A percentile compares a stretch with the other conserved stretches of the same genome.
Conservation (phyloP, 2,113 vertebrate genomes). For the Gallinago media region DNA sequence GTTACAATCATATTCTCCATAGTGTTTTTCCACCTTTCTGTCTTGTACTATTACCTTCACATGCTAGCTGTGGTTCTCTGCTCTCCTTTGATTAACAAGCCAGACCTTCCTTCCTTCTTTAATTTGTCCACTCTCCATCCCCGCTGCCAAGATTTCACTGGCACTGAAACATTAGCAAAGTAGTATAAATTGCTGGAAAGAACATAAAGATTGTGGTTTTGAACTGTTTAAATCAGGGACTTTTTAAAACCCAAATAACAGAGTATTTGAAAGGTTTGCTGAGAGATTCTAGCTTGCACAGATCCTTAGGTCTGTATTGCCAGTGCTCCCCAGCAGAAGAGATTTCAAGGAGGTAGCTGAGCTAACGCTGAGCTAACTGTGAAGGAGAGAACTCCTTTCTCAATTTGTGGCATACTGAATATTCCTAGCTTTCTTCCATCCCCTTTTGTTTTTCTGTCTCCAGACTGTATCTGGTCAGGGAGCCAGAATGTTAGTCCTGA, state of each 20-base stretch:
- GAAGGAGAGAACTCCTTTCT: not conserved
- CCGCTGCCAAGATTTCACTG: not conserved
- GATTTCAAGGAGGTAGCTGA: not conserved
- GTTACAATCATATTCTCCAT: not conserved
- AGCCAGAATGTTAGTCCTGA: not conserved
- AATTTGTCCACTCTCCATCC: not conserved
- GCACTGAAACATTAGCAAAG: not conserved
- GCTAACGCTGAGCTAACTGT: not conserved
- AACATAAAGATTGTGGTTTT: not conserved
- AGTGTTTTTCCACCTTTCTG: not conserved
- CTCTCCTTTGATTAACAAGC: not conserved
- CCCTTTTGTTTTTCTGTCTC: not conserved
- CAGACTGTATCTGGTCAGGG: not conserved
- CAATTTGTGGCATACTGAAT: not conserved
- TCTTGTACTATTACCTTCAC: not conserved
- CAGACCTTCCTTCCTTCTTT: not conserved
- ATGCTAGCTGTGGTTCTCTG: not conserved
- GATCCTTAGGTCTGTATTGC: not conserved
- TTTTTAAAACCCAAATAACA: not conserved
- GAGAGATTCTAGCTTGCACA: not conserved
- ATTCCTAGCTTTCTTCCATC: not conserved
- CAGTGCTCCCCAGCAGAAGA: not conserved
- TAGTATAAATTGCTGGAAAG: not conserved
- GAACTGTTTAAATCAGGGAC: not conserved
- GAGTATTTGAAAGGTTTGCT: not conserved